Evolutionary conservation across 2,797 vertebrate genomes (phyloP).

Genomic region (Pelodytes ibericus): DNA sequence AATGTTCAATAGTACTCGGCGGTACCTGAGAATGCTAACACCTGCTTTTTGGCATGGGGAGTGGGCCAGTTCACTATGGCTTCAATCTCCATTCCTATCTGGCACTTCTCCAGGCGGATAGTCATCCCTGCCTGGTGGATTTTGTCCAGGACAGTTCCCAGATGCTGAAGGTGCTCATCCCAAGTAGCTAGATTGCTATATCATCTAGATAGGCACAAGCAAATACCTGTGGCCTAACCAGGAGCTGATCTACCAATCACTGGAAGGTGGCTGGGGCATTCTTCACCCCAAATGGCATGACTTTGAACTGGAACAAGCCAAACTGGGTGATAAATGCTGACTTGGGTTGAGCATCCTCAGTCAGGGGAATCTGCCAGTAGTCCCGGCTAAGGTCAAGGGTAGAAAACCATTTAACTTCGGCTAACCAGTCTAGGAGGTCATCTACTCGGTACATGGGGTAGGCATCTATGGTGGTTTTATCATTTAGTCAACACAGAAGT

Average conservation of each 20-base stretch:
- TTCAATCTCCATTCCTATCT: not conserved
- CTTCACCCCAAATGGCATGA: slow-evolving; percentile 12
- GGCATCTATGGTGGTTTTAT: not conserved
- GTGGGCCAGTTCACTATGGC: not conserved
- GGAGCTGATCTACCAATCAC: not conserved
- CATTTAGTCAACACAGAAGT: not conserved
- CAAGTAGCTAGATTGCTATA: not conserved
- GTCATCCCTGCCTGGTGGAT: not conserved
- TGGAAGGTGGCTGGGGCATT: slow-evolving; percentile 9
- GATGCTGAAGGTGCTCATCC: not conserved
- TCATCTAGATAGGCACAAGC: not conserved
- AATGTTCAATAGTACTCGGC: not conserved
- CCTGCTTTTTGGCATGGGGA: not conserved
- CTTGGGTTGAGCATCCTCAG: not conserved
- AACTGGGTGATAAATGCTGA: not conserved
- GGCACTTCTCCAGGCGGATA: not conserved
- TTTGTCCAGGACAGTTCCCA: not conserved
- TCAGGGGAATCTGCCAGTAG: not conserved
- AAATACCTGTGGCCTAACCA: not conserved
- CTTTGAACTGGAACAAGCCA: not conserved
- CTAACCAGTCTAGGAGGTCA: not conserved
- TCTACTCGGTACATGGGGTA: not conserved
- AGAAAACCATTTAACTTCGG: not conserved
- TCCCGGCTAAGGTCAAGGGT: not conserved
- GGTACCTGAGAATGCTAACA: not conserved